Base-by-base conservation (phyloP, 1,140 invertebrate species). In the Spodoptera litura region DNA sequence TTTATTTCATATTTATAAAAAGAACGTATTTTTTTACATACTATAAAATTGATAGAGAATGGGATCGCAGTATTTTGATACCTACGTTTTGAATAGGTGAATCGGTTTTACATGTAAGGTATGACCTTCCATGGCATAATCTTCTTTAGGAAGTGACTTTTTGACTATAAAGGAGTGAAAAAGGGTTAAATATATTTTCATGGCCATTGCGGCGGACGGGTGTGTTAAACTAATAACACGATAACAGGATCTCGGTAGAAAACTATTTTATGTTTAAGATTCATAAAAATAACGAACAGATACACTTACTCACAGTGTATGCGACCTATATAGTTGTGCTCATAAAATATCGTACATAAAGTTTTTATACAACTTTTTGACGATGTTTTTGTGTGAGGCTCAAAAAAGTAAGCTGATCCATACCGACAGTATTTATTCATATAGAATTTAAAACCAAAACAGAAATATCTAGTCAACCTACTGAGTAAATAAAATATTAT, bases 261-360 rank as follows among this genome's bases (percentile, higher is more conserved):
- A 49, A 20, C 38, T 64, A 64, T 64, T 72, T 72, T 72, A 56
- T 56, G 53, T 72, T 51, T 64, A 64, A 64, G 38, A 64, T 64
- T 64, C 61, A 64, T 64, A 64, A 64, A 64, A 64, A 15, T 49
- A 44, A 64, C n/a, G 61, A 64, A 64, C 61, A 49, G 61, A 64
- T 64, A 64, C 38, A 64, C 38, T 64, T 49, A 64, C 61, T n/a
- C n/a, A 49, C 49, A 64, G 61, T 64, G 44, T n/a, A 64, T 15
- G 38, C 38, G 61, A 64, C 61, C 61, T 49, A 44, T 44, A 44
- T 44, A 64, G 61, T 64, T 64, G 38, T 35, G 35, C 20, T 64
- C 61, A 20, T 64, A 64, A 64, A 44, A 64, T 49, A 15, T 49
- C 11, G 20, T 44, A 59, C 58, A 59, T 59, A 59, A 59, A 59